A percentile compares a stretch with the other conserved stretches of the same genome.
Conservation (phyloP, 2,888 invertebrate genomes). For the Pyrocoelia pectoralis region DNA sequence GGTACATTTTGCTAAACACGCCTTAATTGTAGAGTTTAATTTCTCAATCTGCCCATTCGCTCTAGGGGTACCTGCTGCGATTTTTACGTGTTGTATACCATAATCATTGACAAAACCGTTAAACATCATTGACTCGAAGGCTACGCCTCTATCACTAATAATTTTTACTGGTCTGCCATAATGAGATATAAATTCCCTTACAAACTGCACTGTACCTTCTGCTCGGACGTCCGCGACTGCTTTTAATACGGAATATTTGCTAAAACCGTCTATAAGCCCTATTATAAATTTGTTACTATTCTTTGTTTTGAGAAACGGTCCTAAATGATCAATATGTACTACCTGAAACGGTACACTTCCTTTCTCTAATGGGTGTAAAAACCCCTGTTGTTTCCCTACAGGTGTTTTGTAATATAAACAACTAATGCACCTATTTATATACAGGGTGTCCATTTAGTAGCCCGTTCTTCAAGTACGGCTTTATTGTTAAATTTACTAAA, state of each 20-base stretch:
- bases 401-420: slow-evolving; percentile 43
- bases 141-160: slow-evolving; percentile 28
- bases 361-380: slow-evolving; percentile 51
- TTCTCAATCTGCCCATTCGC: not conserved
- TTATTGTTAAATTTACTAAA: no score
- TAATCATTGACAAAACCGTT: slow-evolving; percentile 16
- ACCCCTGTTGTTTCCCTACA: slow-evolving; percentile 39
- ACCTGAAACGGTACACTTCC: slow-evolving; percentile 37
- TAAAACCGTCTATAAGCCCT: slow-evolving; percentile 51
- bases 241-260: slow-evolving; percentile 13
- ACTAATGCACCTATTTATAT: slow-evolving; percentile 43
- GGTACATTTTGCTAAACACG: not conserved
- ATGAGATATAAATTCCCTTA: slow-evolving; percentile 22
- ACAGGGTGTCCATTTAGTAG: no score
- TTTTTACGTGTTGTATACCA: slow-evolving; percentile 30
- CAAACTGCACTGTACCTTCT: not conserved
- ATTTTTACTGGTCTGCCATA: slow-evolving; percentile 27
- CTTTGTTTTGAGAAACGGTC: slow-evolving; percentile 51
- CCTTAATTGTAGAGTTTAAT: not conserved
- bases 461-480: no score
- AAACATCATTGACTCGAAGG: slow-evolving; percentile 22
- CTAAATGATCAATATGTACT: slow-evolving; percentile 55
- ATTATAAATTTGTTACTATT: slow-evolving; percentile 48
- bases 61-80: slow-evolving; percentile 11
- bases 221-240: slow-evolving; percentile 20